Conservation (phyloP, 2,113 vertebrate species). For the Nannobrachium achirus region DNA sequence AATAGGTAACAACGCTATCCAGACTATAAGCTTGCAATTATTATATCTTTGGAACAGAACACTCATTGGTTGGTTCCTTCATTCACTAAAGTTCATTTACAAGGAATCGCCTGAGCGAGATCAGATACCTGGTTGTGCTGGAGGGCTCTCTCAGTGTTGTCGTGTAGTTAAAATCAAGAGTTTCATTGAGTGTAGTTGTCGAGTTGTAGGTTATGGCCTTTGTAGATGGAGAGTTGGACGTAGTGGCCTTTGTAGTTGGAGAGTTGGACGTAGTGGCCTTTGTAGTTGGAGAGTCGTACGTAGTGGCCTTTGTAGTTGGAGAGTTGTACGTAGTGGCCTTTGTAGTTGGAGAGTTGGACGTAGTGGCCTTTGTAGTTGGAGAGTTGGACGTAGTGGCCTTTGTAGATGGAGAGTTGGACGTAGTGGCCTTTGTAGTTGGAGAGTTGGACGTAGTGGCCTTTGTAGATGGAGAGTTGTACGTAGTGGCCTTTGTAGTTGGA, state of each 20-base stretch:
- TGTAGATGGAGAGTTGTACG: neutral
- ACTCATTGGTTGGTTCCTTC: neutral
- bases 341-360: too few species aligned
- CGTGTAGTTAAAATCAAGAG: constrained; percentile 1
- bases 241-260: neutral
- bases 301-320: neutral
- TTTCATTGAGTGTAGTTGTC: neutral
- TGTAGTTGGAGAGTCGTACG: neutral
- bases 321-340: neutral
- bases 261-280: too few species aligned
- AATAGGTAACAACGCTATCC: too few species aligned
- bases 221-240: neutral
- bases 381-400: neutral
- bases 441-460: too few species aligned
- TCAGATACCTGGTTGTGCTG: neutral
- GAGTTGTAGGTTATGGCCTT: neutral
- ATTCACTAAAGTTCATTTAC: neutral
- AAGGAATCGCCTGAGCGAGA: neutral
- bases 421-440: too few species aligned
- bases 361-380: neutral
- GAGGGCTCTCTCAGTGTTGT: neutral
- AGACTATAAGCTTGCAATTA: too few species aligned
- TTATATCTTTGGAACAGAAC: too few species aligned
- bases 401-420: neutral
- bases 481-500: neutral